phyloP scores from a whole-genome alignment of 2,113 vertebrate species.

The Chloroceryle aenea region DNA sequence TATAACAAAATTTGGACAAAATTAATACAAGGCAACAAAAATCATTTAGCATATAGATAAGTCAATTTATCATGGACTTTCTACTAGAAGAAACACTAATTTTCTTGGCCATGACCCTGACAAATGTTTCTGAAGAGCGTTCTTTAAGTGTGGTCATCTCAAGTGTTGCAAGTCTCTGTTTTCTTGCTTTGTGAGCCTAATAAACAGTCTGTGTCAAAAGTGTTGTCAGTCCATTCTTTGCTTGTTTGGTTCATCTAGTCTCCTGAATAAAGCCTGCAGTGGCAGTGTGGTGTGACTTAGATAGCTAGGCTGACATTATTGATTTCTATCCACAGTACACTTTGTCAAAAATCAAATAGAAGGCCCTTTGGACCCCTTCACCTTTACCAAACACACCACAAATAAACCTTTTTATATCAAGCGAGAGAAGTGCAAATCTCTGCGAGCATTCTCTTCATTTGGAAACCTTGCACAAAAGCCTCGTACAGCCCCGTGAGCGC shows the following conservation, averaged over 20 bases:
- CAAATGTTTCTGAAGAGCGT: constrained; percentile 84
- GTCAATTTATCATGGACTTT: constrained; percentile 96
- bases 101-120: constrained; percentile 93
- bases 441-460: constrained; percentile 55
- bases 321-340: constrained; percentile 95
- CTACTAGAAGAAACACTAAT: constrained; percentile 94
- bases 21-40: constrained; percentile 82
- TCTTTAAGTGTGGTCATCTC: constrained; percentile 85
- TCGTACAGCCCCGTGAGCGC: neutral
- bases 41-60: constrained; percentile 99
- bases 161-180: constrained; percentile 74
- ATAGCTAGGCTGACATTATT: constrained; percentile 89
- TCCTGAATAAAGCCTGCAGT: constrained; percentile 81
- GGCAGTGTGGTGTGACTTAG: constrained; percentile 78
- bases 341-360: constrained; percentile 99
- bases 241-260: constrained; percentile 94
- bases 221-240: constrained; percentile 93
- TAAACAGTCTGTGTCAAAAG: constrained; percentile 94
- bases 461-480: constrained; percentile 62
- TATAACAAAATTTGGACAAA: constrained; percentile 76
- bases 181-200: constrained; percentile 84
- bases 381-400: constrained; percentile 94
- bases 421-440: constrained; percentile 65
- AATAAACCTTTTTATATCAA: constrained; percentile 86
- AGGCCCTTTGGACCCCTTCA: constrained; percentile 95